These are phyloP conservation scores for Eristalis arbustorum DNA, from an alignment of 2,888 invertebrate species.

Conservation along the genomic window DNA sequence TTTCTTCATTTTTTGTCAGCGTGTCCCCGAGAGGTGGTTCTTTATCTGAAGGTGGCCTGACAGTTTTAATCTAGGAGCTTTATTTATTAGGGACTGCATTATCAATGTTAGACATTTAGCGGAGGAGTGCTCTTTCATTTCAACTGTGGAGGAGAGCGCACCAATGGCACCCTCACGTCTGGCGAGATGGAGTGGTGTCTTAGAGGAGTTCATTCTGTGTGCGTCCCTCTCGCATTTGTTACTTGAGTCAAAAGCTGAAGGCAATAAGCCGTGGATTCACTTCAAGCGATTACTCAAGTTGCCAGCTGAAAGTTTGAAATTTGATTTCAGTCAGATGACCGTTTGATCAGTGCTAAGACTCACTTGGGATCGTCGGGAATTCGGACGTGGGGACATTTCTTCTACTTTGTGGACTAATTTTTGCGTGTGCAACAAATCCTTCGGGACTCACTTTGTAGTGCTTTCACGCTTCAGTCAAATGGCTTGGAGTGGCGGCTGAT, in stretches of 20 bases:
- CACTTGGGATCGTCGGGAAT: no score
- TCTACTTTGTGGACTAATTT: no score
- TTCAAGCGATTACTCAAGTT: background rate
- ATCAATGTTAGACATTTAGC: conserved; percentile 1
- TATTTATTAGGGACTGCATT: conserved; percentile 21
- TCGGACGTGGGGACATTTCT: no score
- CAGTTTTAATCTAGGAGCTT: conserved; percentile 37
- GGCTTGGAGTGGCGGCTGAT: no score
- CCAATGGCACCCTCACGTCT: background rate
- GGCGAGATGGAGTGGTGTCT: background rate
- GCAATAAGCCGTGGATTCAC: background rate
- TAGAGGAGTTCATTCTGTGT: background rate
- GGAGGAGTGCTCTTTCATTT: background rate
- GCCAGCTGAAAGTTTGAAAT: no score
- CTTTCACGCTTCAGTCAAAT: no score
- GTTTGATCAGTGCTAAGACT: no score
- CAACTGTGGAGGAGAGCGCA: background rate
- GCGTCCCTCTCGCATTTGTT: background rate
- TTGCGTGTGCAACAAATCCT: no score
- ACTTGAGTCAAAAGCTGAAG: background rate
- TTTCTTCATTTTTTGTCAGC: background rate
- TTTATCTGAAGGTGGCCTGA: conserved; percentile 13
- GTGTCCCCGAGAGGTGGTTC: conserved; percentile 5
- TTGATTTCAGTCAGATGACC: no score
- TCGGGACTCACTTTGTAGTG: no score